Base-by-base conservation (phyloP, 2,797 vertebrate genomes). In the Rhinophrynus dorsalis region DNA sequence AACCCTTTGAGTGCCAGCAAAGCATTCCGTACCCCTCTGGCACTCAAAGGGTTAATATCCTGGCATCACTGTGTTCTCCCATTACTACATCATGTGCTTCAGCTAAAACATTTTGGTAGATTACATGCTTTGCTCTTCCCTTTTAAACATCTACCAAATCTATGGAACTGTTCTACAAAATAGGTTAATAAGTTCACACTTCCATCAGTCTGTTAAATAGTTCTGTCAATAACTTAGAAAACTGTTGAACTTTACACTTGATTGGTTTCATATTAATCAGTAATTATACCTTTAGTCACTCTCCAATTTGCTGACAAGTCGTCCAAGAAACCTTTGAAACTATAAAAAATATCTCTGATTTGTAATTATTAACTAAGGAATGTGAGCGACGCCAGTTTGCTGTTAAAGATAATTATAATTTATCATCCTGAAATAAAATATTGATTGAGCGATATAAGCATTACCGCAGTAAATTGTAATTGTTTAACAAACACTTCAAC, bases 101-200 rank as follows among this genome's bases (percentile, higher is more conserved):
- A n/a, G n/a, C n/a, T n/a, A n/a, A n/a, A n/a, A n/a, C n/a, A n/a
- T n/a, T n/a, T n/a, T n/a, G n/a, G n/a, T n/a, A n/a, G n/a, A n/a
- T n/a, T n/a, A n/a, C n/a, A n/a, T n/a, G n/a, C n/a, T n/a, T n/a
- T n/a, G n/a, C n/a, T n/a, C n/a, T n/a, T n/a, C n/a, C n/a, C n/a
- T n/a, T n/a, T n/a, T n/a, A n/a, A n/a, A n/a, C n/a, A n/a, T n/a
- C n/a, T n/a, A n/a, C n/a, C n/a, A n/a, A n/a, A n/a, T n/a, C n/a
- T n/a, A n/a, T n/a, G n/a, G n/a, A n/a, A n/a, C n/a, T n/a, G n/a
- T n/a, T 2, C 5, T 29, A 3, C 13, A 4, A 55, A n/a, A 15
- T 20, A 59, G 61, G 69, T 73, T 66, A 66, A 73, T 66, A 73
- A 64, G 52, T 59, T 66, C 64, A 52, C 23, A 13, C 30, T 47